Percentiles rank a stretch among this genome's conserved stretches.
These are phyloP conservation scores for Neotoxoptera formosana DNA, from an alignment of 1,140 invertebrate species.

Conservation along the genomic window DNA sequence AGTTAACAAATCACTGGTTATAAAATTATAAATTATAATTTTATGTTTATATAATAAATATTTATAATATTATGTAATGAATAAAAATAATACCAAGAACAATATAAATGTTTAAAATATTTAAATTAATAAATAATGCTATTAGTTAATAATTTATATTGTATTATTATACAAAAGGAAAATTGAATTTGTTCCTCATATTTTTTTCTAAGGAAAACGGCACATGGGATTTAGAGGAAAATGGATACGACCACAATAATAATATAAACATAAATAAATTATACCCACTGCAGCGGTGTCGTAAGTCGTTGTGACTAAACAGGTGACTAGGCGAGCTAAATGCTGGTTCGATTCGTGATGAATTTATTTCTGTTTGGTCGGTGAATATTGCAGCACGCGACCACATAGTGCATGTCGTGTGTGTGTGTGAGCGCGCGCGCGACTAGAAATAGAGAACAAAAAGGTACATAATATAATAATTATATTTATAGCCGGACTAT, in stretches of 20 bases:
- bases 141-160: background rate
- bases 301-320: background rate
- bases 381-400: constrained; percentile 14
- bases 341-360: background rate
- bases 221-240: background rate
- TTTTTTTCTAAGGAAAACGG: background rate
- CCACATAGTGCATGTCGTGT: background rate
- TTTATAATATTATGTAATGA: background rate
- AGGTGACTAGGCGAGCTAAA: background rate
- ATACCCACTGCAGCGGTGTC: background rate
- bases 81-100: background rate
- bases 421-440: background rate
- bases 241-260: background rate
- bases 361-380: constrained; percentile 3
- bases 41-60: too few relatives aligned
- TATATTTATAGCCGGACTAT: background rate
- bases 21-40: background rate
- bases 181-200: background rate
- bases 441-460: constrained; percentile 15
- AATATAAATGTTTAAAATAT: background rate
- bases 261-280: background rate
- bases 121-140: background rate
- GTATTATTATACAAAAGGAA: background rate
- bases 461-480: constrained; percentile 20
- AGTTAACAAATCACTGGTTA: background rate